phyloP scores from a whole-genome alignment of 1,140 invertebrate species.

The Sitobion miscanthi region DNA sequence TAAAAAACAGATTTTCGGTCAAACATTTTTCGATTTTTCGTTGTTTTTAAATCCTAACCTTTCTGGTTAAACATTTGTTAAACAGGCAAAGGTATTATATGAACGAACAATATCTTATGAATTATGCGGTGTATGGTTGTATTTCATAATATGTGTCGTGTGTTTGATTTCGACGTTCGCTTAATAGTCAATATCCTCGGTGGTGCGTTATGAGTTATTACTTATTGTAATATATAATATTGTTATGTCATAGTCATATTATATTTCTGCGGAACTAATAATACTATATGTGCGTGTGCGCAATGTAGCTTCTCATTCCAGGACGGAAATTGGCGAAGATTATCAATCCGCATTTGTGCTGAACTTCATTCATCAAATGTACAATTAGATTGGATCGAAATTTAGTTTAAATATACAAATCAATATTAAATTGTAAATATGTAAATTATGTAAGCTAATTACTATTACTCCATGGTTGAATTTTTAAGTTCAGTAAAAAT shows the following conservation, averaged over 20 bases:
- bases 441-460: not conserved
- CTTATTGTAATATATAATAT: not conserved
- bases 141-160: not conserved
- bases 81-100: not conserved
- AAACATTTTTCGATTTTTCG: not conserved
- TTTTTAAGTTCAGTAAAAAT: not conserved
- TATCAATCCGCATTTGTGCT: not conserved
- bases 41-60: not conserved
- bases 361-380: not conserved
- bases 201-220: not conserved
- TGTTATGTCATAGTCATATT: not conserved
- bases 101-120: not conserved
- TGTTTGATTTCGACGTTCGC: not conserved
- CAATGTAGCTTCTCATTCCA: not conserved
- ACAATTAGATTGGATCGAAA: not conserved
- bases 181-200: not conserved
- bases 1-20: not conserved
- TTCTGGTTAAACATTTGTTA: not conserved
- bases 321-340: slow-evolving; percentile 3
- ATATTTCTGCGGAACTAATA: slow-evolving; percentile 11
- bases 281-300: no score
- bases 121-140: not conserved
- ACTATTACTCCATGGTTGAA: not conserved
- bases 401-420: no score
- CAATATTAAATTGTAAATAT: not conserved